Percentiles rank a stretch among this genome's conserved stretches.
Conservation (phyloP, 2,113 vertebrate species). For the Phalacrocorax carbo region DNA sequence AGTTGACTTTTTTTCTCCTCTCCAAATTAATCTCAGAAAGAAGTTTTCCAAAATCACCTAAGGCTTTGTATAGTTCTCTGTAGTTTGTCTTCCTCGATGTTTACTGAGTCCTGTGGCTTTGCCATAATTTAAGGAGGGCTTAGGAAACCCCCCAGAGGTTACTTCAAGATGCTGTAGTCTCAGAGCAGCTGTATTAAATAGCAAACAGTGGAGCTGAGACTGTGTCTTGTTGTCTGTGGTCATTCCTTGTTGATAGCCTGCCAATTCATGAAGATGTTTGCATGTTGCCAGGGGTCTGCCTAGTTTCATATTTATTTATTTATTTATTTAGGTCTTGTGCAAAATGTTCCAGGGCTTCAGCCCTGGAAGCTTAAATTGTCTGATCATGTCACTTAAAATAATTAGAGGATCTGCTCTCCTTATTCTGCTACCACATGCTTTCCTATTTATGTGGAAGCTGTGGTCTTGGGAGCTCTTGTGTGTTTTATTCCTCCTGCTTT, state of each 20-base stretch:
- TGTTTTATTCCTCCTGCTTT: background rate
- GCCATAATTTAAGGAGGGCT: background rate
- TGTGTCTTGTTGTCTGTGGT: background rate
- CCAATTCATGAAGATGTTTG: background rate
- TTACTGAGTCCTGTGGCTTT: conserved; percentile 20
- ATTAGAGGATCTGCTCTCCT: background rate
- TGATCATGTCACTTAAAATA: background rate
- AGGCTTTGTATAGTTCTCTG: conserved; percentile 9
- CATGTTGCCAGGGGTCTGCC: background rate
- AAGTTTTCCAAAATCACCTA: conserved; percentile 31
- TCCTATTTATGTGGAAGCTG: background rate
- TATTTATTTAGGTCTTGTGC: background rate
- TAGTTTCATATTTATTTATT: background rate
- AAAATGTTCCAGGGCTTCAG: background rate
- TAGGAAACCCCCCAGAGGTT: background rate
- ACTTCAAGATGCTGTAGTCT: background rate
- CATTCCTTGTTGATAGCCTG: background rate
- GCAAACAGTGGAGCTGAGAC: background rate
- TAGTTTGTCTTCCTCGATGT: background rate
- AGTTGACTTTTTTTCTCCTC: background rate
- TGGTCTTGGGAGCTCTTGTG: background rate
- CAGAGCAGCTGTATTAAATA: background rate
- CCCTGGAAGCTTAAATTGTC: background rate
- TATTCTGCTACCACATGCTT: background rate
- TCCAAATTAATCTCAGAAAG: conserved; percentile 29